Evolutionary conservation across 2,797 vertebrate species (phyloP), one percentile per base, ranked within the genome.

Genomic region (Leptoclinus maculatus): DNA sequence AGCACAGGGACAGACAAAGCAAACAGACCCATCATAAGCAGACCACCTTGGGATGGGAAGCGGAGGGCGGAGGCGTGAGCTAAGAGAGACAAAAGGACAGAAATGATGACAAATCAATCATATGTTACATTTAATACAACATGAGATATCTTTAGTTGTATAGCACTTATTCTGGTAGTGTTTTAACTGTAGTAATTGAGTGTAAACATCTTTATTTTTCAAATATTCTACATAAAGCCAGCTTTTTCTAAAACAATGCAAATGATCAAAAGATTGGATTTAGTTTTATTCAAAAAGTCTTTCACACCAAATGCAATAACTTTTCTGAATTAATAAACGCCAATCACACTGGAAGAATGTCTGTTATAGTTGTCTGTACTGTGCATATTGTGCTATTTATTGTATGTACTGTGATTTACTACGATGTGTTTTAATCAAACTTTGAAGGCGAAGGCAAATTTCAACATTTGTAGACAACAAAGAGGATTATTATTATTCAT

Each of bases 11-110:
- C 14, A 49, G 82, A 71, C 34, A 94, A 34, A 29, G 86, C 74
- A 45, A 90, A 73, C 45, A 92, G 23, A 45, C 69, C 66, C 57
- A 83, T 66, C 32, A 90, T 5, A 72, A 88, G 51, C 64, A 92
- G 45, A 51, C 27, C 29, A 11, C 63, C 27, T 5, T 53, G 79
- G 17, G 81, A 71, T 23, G 77, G 78, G 43, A 80, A 47, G 51
- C 76, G 74, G 53, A 60, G 65, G 16, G 64, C 64, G 8, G 84
- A 39, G 34, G 84, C 82, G 0, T 74, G 62, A 76, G 0, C 92
- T 92, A 45, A 19, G 47, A 74, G 19, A 21, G 59, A 66, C 38
- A 82, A 21, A 60, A 3, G 5, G n/a, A n/a, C 1, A 2, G 3
- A 74, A 76, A 90, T 51, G 34, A 77, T 36, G 71, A 79, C 9